Evolutionary conservation across 2,888 invertebrate species (phyloP), one percentile per base, ranked within the genome.

Genomic region (Leptopilina myrica): DNA sequence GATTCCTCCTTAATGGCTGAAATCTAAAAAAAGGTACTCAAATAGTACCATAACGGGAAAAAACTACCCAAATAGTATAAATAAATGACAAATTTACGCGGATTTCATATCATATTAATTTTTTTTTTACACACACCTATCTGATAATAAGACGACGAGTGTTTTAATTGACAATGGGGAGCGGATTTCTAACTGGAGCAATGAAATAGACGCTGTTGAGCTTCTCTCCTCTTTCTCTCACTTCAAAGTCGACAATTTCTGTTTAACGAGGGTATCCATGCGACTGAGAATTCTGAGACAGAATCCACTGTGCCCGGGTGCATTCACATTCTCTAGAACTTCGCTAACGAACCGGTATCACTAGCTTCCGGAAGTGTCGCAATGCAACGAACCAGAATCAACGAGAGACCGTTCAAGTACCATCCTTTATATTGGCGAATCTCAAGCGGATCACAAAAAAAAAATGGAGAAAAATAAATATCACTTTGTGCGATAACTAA

Each of bases 291-390:
- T 67, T 67, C 67, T 49, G 49, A 49, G 26, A 49, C 69, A 69
- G 53, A 69, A 26, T 69, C 8, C 6, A 69, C 62, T 62, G 15
- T 62, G 62, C 62, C 62, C 62, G 62, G 62, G 69, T 53, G 12
- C 26, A 69, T 53, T 26, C 69, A 14, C 49, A 20, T 69, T 69
- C 69, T 69, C 69, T 53, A 49, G 49, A 46, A 69, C 14, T 53
- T 69, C 69, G 53, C 53, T 69, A 69, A 69, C 67, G 67, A 67
- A 67, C 69, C 49, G 69, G 69, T 49, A 69, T 53, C 53, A 69
- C 69, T 14, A 49, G 33, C 65, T 12, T 69, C 69, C 69, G 53
- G 69, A 69, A 69, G 69, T 49, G 69, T 69, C 26, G 69, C 69
- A 69, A 69, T 69, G 49, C 53, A 69, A 53, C 69, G 69, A 69